Evolutionary conservation across 2,888 invertebrate species (phyloP).

Genomic region (Cantharis lateralis): DNA sequence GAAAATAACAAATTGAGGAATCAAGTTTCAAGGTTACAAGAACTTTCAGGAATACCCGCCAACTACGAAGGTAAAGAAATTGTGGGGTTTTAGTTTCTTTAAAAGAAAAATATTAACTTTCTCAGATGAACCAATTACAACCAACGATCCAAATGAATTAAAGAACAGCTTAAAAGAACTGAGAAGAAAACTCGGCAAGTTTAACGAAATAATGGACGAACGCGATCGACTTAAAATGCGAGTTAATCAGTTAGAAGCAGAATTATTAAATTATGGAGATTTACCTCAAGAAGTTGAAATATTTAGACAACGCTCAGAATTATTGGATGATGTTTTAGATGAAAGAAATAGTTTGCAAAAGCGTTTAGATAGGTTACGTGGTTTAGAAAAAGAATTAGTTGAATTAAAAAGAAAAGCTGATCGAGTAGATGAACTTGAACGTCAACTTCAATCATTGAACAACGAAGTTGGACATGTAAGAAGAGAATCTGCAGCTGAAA

Average conservation of each 20-base stretch:
- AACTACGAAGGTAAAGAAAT: conserved; percentile 2
- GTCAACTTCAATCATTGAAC: conserved; percentile 32
- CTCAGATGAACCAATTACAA: neutral
- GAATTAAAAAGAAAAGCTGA: conserved; percentile 29
- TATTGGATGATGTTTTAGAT: conserved; percentile 42
- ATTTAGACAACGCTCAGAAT: conserved; percentile 39
- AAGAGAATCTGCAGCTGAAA: neutral
- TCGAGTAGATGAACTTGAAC: conserved; percentile 42
- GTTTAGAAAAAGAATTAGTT: conserved; percentile 40
- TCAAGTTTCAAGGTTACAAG: conserved; percentile 10
- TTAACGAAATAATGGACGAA: conserved; percentile 39
- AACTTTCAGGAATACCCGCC: conserved; percentile 5
- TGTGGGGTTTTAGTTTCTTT: neutral
- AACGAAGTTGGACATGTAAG: conserved; percentile 14
- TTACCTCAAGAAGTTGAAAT: conserved; percentile 43
- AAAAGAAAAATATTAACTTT: neutral
- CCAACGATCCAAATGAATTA: conserved; percentile 5
- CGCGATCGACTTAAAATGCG: conserved; percentile 41
- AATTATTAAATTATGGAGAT: conserved; percentile 40
- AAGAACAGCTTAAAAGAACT: neutral
- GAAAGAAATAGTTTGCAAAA: conserved; percentile 45
- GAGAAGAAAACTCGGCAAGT: conserved; percentile 7
- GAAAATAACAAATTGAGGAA: conserved; percentile 47
- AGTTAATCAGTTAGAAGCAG: conserved; percentile 42
- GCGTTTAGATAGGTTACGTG: conserved; percentile 39